These are phyloP conservation scores for Neogobius melanostomus DNA, from an alignment of 2,113 vertebrate species.

Conservation along the genomic window DNA sequence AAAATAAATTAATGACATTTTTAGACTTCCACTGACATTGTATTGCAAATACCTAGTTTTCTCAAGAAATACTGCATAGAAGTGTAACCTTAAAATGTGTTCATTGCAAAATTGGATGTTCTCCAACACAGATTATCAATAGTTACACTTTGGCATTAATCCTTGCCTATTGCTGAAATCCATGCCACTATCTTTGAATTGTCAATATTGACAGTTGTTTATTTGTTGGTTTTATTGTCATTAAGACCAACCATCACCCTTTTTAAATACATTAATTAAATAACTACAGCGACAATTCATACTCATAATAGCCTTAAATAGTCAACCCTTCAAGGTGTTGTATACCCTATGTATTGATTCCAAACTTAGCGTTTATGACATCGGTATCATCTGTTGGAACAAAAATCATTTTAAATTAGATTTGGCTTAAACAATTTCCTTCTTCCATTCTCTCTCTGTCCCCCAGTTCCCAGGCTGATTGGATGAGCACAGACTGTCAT, in stretches of 20 bases:
- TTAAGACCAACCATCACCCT: not conserved
- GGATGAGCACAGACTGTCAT: conserved; percentile 70
- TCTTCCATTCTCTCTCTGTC: conserved; percentile 10
- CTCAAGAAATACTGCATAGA: not conserved
- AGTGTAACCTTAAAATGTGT: no score
- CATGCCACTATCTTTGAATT: no score
- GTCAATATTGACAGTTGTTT: no score
- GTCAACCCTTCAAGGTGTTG: conserved; percentile 8
- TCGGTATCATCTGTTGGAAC: not conserved
- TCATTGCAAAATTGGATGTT: no score
- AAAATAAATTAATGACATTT: conserved; percentile 41
- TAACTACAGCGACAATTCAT: not conserved
- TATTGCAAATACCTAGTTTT: not conserved
- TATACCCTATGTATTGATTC: conserved; percentile 7
- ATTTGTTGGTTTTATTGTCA: not conserved
- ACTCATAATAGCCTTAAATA: conserved; percentile 12
- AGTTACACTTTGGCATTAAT: no score
- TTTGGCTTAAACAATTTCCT: conserved; percentile 17
- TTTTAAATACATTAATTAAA: not conserved
- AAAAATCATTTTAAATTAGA: conserved; percentile 13
- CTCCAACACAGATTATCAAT: no score
- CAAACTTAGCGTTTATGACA: not conserved
- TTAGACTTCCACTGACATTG: not conserved
- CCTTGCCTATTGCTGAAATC: no score
- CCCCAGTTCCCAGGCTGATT: conserved; percentile 37